Conservation (phyloP, 2,797 vertebrate genomes). For the Esox lucius region DNA sequence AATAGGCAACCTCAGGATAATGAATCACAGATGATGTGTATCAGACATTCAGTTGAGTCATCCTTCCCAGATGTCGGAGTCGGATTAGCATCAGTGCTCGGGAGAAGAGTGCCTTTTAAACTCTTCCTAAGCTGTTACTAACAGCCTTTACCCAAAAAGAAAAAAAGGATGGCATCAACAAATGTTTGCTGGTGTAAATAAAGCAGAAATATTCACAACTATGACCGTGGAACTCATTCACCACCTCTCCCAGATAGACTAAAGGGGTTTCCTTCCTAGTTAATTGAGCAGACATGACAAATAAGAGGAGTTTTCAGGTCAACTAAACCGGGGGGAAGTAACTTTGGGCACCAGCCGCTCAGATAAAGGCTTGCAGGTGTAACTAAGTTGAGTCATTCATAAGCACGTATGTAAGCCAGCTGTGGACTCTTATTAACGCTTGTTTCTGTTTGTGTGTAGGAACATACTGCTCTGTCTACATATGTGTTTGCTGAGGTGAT, state of each 20-base stretch:
- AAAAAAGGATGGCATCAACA: conserved; percentile 47
- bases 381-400: conserved; percentile 54
- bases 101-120: conserved; percentile 53
- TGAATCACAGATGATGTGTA: conserved; percentile 77
- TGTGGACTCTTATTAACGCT: conserved; percentile 67
- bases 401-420: conserved; percentile 68
- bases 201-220: conserved; percentile 9
- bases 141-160: conserved; percentile 37
- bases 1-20: conserved; percentile 73
- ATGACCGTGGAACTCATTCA: conserved; percentile 24
- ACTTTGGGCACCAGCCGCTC: conserved; percentile 53
- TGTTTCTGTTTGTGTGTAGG: conserved; percentile 67
- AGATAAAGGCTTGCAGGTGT: conserved; percentile 79
- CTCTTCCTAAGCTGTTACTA: conserved; percentile 55
- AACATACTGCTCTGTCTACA: conserved; percentile 64
- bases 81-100: conserved; percentile 69
- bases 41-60: conserved; percentile 75
- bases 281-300: conserved; percentile 69
- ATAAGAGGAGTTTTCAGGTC: conserved; percentile 74
- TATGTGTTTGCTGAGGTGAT: conserved; percentile 66
- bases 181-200: conserved; percentile 52
- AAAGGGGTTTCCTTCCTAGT: conserved; percentile 56
- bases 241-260: conserved; percentile 50
- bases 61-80: conserved; percentile 76
- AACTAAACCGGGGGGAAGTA: conserved; percentile 71